Base-by-base conservation (phyloP, 2,888 invertebrate genomes). In the Panopea generosa region DNA sequence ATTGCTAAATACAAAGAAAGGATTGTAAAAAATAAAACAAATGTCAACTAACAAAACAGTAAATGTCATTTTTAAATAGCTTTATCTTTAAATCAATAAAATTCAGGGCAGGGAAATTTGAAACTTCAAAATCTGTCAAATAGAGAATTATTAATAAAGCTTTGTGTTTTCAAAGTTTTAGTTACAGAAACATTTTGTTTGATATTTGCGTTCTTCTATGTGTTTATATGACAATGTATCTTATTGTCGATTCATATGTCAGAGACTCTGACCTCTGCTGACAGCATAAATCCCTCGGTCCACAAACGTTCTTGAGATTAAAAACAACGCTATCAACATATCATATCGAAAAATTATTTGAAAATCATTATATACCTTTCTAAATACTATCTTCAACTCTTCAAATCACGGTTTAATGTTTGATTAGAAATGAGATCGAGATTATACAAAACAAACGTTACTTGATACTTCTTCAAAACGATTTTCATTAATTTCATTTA, bases 111-210 rank as follows among this genome's bases (percentile, higher is more conserved):
- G 72, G 77, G 70, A 33, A 79, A 70, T 75, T 71, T 75, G 78
- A 79, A 71, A 79, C 78, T 79, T 79, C 74, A 71, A 74, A 75
- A 74, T 67, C 78, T 79, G 78, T 79, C 78, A 79, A 75, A 79
- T 71, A 62, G 67, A 63, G 78, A 71, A 79, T 79, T 79, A 79
- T 79, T 79, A 71, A 79, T 79, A 75, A 79, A 74, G 56, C 74
- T 74, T 71, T 71, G 45, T 63, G 62, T 71, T 59, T 62, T 57
- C 45, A 33, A 60, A 61, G 78, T 79, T 79, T 63, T 79, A 74
- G 78, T 79, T 71, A 79, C 78, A 60, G 50, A 74, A 71, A 29
- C 45, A 79, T 73, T 55, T 65, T 55, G 72, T 65, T 72, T 77
- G 65, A 68, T 60, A 63, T 63, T 47, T 43, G 47, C 68, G 69